Conservation (phyloP, 2,113 vertebrate genomes). For the Charadrius vociferus region DNA sequence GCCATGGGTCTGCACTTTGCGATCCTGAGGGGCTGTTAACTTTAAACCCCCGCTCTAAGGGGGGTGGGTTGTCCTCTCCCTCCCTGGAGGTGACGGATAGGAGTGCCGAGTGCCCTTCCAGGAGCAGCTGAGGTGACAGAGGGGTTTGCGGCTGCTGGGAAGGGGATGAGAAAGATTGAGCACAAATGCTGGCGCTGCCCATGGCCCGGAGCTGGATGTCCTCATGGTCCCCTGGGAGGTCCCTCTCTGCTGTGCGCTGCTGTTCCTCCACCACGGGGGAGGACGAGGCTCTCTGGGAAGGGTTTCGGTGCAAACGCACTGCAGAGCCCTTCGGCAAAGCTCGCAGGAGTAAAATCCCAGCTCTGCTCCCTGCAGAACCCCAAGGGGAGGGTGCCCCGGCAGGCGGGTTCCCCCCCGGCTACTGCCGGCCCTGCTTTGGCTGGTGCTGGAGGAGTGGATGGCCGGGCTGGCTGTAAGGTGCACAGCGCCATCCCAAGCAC, state of each 20-base stretch:
- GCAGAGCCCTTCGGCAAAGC: neutral
- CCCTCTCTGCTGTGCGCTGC: neutral
- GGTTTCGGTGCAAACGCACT: rapidly evolving
- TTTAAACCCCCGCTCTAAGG: rapidly evolving
- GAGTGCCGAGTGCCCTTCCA: rapidly evolving
- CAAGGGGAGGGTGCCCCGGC: neutral
- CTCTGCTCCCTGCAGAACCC: neutral
- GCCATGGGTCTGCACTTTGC: neutral
- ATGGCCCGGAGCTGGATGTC: neutral
- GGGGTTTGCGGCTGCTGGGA: neutral
- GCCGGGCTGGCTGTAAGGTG: rapidly evolving
- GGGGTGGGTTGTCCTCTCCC: too few relatives aligned
- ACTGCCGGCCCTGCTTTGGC: rapidly evolving
- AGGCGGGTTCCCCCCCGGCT: rapidly evolving
- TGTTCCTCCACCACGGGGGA: rapidly evolving
- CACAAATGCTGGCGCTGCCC: neutral
- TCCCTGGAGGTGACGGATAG: rapidly evolving
- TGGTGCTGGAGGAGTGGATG: neutral
- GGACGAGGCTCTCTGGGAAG: rapidly evolving
- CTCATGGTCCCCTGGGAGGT: rapidly evolving
- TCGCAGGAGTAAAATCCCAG: neutral
- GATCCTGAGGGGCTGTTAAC: too few relatives aligned
- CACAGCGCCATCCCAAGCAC: rapidly evolving
- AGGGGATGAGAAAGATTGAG: neutral
- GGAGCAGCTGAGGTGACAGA: neutral